Percentiles rank a stretch among this genome's conserved stretches.
Conservation (phyloP, 2,888 invertebrate species). For the Ormyrus thymus region DNA sequence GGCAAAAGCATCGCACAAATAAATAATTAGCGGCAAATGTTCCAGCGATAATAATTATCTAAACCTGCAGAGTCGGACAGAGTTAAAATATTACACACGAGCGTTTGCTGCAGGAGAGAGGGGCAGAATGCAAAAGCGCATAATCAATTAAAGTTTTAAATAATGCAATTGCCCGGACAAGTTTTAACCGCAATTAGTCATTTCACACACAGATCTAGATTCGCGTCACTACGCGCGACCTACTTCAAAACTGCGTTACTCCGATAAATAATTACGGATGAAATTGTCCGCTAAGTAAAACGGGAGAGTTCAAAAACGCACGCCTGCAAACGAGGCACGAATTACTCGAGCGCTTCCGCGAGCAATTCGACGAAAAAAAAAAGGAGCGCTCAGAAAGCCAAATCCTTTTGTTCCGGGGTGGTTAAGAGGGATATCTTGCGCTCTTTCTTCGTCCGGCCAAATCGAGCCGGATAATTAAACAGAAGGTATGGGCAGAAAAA, state of each 20-base stretch:
- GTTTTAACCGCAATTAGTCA: slow-evolving; percentile 45
- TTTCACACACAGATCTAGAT: slow-evolving; percentile 32
- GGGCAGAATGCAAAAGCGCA: background rate
- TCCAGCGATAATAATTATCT: too few species aligned
- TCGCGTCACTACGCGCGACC: slow-evolving; percentile 31
- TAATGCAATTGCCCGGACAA: slow-evolving; percentile 32
- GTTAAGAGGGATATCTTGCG: background rate
- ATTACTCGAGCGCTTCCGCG: background rate
- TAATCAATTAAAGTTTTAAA: slow-evolving; percentile 48
- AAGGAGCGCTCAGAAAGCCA: background rate
- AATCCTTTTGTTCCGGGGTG: background rate
- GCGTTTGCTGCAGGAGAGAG: too few species aligned
- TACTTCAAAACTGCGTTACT: slow-evolving; percentile 27
- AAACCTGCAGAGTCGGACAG: too few species aligned
- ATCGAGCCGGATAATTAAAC: slow-evolving; percentile 28
- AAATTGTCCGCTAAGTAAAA: background rate
- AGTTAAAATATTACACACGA: too few species aligned
- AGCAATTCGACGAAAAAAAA: background rate
- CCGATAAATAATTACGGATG: slow-evolving; percentile 17
- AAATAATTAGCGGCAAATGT: too few species aligned
- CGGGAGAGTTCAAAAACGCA: background rate
- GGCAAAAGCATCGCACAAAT: too few species aligned
- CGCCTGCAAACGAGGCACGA: background rate
- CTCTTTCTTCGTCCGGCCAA: background rate
- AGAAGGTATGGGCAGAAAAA: slow-evolving; percentile 21